Percentiles rank a stretch among this genome's conserved stretches.
Evolutionary conservation across 2,888 invertebrate species (phyloP).

Genomic region (Lochmaea capreae): DNA sequence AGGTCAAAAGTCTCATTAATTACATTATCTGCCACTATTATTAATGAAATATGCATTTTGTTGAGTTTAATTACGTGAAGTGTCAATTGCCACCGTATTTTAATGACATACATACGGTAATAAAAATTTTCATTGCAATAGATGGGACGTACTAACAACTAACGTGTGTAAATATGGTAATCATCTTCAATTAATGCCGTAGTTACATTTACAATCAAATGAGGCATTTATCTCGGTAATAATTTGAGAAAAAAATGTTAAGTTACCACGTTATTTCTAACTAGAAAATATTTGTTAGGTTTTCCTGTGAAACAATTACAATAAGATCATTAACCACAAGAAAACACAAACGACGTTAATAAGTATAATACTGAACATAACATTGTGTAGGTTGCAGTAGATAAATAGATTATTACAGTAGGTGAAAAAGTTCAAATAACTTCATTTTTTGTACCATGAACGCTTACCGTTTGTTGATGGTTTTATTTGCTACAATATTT

Average conservation of each 20-base stretch:
- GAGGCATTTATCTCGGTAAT: neutral
- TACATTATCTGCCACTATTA: neutral
- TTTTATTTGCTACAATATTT: neutral
- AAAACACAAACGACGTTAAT: neutral
- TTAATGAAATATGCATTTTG: neutral
- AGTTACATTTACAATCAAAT: neutral
- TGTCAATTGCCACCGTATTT: constrained; percentile 1
- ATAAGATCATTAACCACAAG: neutral
- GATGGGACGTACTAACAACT: neutral
- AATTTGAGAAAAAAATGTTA: neutral
- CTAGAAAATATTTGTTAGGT: neutral
- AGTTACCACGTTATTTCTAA: neutral
- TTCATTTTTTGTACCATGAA: neutral
- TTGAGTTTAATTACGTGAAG: neutral
- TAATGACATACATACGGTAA: neutral
- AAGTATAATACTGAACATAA: neutral
- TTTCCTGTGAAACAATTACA: neutral
- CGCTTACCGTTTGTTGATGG: neutral
- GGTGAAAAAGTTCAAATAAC: neutral
- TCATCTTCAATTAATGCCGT: neutral
- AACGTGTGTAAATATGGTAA: neutral
- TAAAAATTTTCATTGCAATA: neutral
- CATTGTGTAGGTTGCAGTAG: neutral
- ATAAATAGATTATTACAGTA: neutral
- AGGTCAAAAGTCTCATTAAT: neutral